Base-by-base conservation (phyloP, 2,888 invertebrate species). In the Pristionchus fissidentatus region DNA sequence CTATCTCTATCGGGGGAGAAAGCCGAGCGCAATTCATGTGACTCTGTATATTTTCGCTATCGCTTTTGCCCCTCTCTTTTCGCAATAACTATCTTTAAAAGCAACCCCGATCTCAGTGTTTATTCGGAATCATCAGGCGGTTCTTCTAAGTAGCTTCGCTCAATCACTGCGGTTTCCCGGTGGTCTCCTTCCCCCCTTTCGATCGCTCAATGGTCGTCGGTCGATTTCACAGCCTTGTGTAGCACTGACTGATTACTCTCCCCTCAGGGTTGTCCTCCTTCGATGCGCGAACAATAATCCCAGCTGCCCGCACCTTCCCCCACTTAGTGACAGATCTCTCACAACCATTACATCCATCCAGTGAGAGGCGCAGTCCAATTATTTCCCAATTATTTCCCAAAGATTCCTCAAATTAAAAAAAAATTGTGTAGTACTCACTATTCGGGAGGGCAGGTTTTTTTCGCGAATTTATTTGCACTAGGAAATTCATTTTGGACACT, bases 201-300 rank as follows among this genome's bases (percentile, higher is more conserved):
- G 57, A 57, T 57, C 29, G 26, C n/a, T 5, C 22, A 29, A 29
- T 26, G 57, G 57, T 57, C 57, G n/a, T 26, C 3, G 22, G 57
- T 26, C 8, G n/a, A 1, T 4, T 3, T 57, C 57, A 10, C 57
- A 57, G 5, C 57, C n/a, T 26, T 26, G 57, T 57, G 26, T 29
- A 22, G 22, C 22, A 15, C 26, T 57, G 57, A 57, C 57, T 57
- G 57, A 57, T 57, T 57, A 22, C 22, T 22, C 57, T 26, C 26
- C 57, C 10, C 4, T 26, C 57, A n/a, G 57, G 57, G 57, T 57
- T n/a, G 57, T 57, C 57, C 57, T 52, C 52, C 26, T 26, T 26
- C 3, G 57, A 57, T 57, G 57, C 57, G 57, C 57, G 57, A 57
- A 57, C 57, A 57, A 57, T 57, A 57, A 57, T 57, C n/a, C n/a